phyloP scores from a whole-genome alignment of 23 tunicate species.

The Halocynthia roretzi region DNA sequence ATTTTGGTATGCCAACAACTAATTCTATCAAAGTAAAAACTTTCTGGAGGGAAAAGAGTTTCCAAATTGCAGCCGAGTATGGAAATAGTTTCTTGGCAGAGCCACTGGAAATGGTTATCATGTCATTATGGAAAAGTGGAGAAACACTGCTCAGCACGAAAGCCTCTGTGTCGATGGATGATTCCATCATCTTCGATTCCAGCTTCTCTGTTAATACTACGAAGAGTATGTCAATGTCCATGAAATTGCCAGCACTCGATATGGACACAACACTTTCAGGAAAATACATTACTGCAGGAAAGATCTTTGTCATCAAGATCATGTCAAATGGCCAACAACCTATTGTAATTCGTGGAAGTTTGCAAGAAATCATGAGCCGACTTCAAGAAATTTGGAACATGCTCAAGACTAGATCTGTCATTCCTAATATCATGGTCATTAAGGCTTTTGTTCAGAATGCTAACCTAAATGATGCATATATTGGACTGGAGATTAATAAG shows the following conservation, averaged over 20 bases:
- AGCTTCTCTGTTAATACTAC: not conserved
- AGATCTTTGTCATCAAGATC: not conserved
- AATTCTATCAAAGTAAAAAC: too few species aligned
- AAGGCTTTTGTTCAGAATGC: not conserved
- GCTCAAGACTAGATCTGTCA: conserved; percentile 2
- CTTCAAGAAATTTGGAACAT: not conserved
- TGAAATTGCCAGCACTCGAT: not conserved
- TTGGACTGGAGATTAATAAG: conserved; percentile 13
- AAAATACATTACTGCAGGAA: not conserved
- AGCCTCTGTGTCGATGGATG: too few species aligned
- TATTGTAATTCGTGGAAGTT: not conserved
- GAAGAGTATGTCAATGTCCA: conserved; percentile 4
- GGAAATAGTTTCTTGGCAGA: too few species aligned
- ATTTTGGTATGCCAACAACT: too few species aligned
- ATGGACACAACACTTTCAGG: not conserved
- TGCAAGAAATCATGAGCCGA: not conserved
- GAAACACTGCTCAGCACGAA: too few species aligned
- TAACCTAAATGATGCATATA: not conserved
- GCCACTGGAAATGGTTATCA: too few species aligned
- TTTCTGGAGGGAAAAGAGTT: too few species aligned
- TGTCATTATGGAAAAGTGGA: too few species aligned
- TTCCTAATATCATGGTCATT: conserved; percentile 18
- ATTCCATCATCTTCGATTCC: not conserved
- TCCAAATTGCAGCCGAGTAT: too few species aligned
- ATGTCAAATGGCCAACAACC: conserved; percentile 3